These are phyloP conservation scores for Rhyacichthys aspro DNA, from an alignment of 2,797 vertebrate species.

Conservation along the genomic window DNA sequence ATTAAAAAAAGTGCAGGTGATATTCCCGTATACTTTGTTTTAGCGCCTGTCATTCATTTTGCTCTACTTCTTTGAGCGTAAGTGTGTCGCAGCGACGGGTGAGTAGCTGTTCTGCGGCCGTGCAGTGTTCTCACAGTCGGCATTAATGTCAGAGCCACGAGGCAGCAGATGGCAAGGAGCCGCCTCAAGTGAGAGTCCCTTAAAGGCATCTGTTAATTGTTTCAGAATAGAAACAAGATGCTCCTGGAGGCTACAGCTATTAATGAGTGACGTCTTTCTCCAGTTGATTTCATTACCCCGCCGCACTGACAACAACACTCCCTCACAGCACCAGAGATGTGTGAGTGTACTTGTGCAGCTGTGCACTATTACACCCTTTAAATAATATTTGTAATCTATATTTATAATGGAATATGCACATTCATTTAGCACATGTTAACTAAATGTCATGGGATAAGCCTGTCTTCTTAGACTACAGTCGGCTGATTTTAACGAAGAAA, in stretches of 20 bases:
- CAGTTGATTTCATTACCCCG: constrained; percentile 35
- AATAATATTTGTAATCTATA: too few relatives aligned
- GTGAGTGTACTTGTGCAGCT: too few relatives aligned
- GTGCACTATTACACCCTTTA: too few relatives aligned
- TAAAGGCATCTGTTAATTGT: constrained; percentile 76
- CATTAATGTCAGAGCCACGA: constrained; percentile 67
- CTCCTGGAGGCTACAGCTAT: constrained; percentile 39
- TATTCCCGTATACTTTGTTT: constrained; percentile 8
- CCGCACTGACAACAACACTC: too few relatives aligned
- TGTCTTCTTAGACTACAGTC: too few relatives aligned
- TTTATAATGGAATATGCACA: too few relatives aligned
- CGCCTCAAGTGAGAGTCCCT: constrained; percentile 70
- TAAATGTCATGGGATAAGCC: too few relatives aligned
- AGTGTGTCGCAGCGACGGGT: constrained; percentile 40
- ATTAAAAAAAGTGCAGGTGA: not conserved
- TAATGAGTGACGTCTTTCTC: constrained; percentile 19
- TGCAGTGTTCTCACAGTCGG: constrained; percentile 56
- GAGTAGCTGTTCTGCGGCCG: constrained; percentile 43
- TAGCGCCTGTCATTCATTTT: not conserved
- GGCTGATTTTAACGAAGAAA: too few relatives aligned
- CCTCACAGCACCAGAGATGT: too few relatives aligned
- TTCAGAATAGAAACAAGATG: constrained; percentile 64
- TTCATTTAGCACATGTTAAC: too few relatives aligned
- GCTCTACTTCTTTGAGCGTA: constrained; percentile 22
- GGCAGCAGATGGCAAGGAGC: constrained; percentile 76